phyloP scores from a whole-genome alignment of 2,797 vertebrate genomes.

The Characodon lateralis region DNA sequence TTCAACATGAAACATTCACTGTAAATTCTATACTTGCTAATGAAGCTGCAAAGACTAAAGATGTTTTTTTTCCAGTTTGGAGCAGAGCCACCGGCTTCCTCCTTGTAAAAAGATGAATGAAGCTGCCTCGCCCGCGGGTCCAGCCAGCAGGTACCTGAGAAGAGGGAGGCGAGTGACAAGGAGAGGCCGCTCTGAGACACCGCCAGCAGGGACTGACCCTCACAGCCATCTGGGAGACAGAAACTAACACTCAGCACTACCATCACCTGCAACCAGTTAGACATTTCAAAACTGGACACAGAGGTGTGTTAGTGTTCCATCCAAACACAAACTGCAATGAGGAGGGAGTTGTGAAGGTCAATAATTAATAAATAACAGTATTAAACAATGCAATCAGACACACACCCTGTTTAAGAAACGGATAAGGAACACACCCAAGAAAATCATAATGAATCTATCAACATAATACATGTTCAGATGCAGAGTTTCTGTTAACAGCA shows the following conservation, averaged over 20 bases:
- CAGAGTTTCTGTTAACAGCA: not conserved
- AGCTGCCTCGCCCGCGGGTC: slow-evolving; percentile 30
- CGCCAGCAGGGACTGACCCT: slow-evolving; percentile 92
- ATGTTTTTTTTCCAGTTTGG: slow-evolving; percentile 56
- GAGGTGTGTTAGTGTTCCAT: slow-evolving; percentile 15
- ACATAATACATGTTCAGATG: slow-evolving; percentile 17
- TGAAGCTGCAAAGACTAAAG: not conserved
- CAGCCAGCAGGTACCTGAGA: slow-evolving; percentile 87
- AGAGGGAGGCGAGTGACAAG: slow-evolving; percentile 92
- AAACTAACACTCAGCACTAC: slow-evolving; percentile 81
- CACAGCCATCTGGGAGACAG: slow-evolving; percentile 93
- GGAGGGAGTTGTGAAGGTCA: not conserved
- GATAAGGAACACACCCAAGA: slow-evolving; percentile 4
- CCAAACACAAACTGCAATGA: slow-evolving; percentile 2
- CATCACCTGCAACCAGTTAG: slow-evolving; percentile 47
- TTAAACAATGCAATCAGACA: slow-evolving; percentile 8
- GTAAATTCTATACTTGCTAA: not conserved
- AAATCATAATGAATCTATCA: slow-evolving; percentile 16
- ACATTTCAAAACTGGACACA: slow-evolving; percentile 35
- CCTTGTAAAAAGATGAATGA: slow-evolving; percentile 16
- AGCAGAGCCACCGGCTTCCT: slow-evolving; percentile 46
- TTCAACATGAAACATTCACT: not conserved
- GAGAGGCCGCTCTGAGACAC: slow-evolving; percentile 91
- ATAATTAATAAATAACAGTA: not conserved
- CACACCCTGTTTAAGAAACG: slow-evolving; percentile 8